Evolutionary conservation across 2,797 vertebrate genomes (phyloP).

Genomic region (Stomatorhinus walkeri): DNA sequence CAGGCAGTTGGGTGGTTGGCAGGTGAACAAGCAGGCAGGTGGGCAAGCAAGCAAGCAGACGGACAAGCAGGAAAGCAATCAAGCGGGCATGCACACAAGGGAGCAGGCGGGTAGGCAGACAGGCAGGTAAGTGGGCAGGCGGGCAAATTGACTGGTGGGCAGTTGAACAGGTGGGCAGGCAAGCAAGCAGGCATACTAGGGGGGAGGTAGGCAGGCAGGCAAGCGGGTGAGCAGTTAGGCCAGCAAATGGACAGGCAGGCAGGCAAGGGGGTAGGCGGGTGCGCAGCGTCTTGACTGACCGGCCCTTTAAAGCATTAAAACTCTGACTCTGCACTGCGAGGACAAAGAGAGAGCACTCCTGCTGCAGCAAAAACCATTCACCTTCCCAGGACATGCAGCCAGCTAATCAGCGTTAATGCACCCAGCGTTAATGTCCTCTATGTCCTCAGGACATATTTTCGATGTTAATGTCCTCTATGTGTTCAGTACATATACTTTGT

Average conservation of each 20-base stretch:
- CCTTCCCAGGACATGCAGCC: conserved; percentile 15
- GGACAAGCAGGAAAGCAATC: neutral
- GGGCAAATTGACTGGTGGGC: neutral
- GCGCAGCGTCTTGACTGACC: conserved; percentile 19
- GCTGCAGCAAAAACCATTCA: conserved; percentile 35
- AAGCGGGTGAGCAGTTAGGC: neutral
- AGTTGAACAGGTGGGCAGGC: neutral
- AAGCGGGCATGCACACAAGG: too few relatives aligned
- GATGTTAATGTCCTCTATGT: neutral
- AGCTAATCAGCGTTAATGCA: conserved; percentile 11
- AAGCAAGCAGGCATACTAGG: neutral
- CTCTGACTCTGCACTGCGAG: conserved; percentile 20
- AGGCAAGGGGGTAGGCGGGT: neutral
- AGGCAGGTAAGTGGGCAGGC: neutral
- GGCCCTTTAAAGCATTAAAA: conserved; percentile 18
- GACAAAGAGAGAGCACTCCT: conserved; percentile 24
- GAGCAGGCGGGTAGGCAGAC: neutral
- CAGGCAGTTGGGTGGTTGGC: neutral
- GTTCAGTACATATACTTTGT: neutral
- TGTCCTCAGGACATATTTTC: neutral
- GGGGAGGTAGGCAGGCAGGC: neutral
- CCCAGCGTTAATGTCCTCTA: neutral
- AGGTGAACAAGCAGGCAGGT: neutral
- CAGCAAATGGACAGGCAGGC: neutral
- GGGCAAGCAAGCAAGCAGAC: neutral